Percentiles rank a stretch among this genome's conserved stretches.
Conservation (phyloP, 2,888 invertebrate species). For the Cryptus armator region DNA sequence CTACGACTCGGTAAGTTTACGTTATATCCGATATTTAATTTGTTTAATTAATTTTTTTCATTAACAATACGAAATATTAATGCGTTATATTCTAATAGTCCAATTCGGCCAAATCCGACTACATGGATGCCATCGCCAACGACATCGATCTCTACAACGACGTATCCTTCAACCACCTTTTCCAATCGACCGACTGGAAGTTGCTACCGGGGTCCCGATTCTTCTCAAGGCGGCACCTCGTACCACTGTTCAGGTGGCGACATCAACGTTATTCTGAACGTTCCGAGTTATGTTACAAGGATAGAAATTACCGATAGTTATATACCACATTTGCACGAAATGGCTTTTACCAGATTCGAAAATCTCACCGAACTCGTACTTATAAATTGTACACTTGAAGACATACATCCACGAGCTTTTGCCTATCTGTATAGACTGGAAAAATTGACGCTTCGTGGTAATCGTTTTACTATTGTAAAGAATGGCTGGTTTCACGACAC, state of each 20-base stretch:
- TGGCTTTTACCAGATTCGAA: slow-evolving; percentile 69
- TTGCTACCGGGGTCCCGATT: slow-evolving; percentile 57
- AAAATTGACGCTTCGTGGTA: slow-evolving; percentile 75
- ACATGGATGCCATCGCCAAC: slow-evolving; percentile 10
- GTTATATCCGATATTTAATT: neutral
- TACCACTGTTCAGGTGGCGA: slow-evolving; percentile 77
- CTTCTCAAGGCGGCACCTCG: slow-evolving; percentile 38
- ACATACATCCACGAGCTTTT: slow-evolving; percentile 75
- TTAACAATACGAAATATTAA: neutral
- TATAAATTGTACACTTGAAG: slow-evolving; percentile 74
- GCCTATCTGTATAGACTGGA: slow-evolving; percentile 67
- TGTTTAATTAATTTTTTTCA: neutral
- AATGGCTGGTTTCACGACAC: slow-evolving; percentile 72
- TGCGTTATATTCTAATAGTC: neutral
- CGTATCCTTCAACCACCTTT: slow-evolving; percentile 37
- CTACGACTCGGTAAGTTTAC: slow-evolving; percentile 15
- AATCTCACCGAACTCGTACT: slow-evolving; percentile 74
- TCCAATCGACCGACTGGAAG: slow-evolving; percentile 47
- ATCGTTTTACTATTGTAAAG: slow-evolving; percentile 71
- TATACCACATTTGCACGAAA: slow-evolving; percentile 70
- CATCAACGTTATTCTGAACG: slow-evolving; percentile 68
- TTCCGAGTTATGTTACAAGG: slow-evolving; percentile 71
- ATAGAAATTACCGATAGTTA: slow-evolving; percentile 78
- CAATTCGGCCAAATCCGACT: slow-evolving; percentile 11
- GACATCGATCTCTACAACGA: slow-evolving; percentile 33